phyloP scores from a whole-genome alignment of 2,888 invertebrate species.

The Ischnus inquisitorius region DNA sequence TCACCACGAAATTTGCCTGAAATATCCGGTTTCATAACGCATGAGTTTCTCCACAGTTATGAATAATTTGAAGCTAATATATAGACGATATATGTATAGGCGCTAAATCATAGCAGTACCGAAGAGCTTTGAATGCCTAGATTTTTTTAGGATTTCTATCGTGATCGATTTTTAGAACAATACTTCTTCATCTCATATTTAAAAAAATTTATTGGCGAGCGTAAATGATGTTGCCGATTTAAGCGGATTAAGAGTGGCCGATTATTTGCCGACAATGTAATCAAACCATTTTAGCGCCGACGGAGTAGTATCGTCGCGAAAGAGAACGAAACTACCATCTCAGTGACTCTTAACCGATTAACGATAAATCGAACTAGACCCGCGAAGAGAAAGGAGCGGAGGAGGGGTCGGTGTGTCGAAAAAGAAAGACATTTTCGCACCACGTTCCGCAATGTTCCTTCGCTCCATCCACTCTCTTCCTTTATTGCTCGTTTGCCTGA shows the following conservation, averaged over 20 bases:
- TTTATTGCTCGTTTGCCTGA: conserved; percentile 46
- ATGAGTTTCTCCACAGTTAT: no score
- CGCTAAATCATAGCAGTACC: no score
- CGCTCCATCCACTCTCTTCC: conserved; percentile 9
- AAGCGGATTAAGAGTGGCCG: background rate
- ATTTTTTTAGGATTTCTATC: no score
- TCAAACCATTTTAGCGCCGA: conserved; percentile 47
- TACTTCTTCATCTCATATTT: no score
- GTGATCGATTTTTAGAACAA: no score
- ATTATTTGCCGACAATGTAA: conserved; percentile 30
- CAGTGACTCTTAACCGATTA: conserved; percentile 49
- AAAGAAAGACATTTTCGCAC: conserved; percentile 30
- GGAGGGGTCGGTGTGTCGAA: conserved; percentile 7
- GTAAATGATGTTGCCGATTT: background rate
- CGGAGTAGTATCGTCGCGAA: conserved; percentile 39
- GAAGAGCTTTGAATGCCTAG: no score
- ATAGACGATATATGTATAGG: no score
- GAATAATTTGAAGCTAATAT: no score
- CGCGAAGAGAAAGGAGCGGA: background rate
- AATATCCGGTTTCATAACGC: no score
- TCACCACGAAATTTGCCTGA: no score
- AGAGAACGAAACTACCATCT: conserved; percentile 41
- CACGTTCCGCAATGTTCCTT: conserved; percentile 40
- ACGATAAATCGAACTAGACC: conserved; percentile 53
- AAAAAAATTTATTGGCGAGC: background rate